A percentile compares a stretch with the other conserved stretches of the same genome.
phyloP scores from a whole-genome alignment of 2,888 invertebrate species.

The Limnephilus marmoratus region DNA sequence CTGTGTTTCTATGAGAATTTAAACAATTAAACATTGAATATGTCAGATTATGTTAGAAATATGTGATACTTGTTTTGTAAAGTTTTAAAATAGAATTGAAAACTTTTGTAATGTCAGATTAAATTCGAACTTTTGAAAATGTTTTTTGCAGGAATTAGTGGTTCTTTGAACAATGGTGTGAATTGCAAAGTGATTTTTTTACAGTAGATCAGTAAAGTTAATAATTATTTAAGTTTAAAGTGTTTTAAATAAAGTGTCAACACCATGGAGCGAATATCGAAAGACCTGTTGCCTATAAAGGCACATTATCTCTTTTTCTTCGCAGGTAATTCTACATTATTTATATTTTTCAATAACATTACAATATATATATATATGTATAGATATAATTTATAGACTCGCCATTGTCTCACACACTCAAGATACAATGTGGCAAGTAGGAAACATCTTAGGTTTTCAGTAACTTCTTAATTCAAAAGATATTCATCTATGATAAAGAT shows the following conservation, averaged over 20 bases:
- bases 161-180: neutral
- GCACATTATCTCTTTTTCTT: constrained; percentile 92
- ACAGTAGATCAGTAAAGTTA: neutral
- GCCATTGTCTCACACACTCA: too few species aligned
- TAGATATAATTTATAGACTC: too few species aligned
- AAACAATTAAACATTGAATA: too few species aligned
- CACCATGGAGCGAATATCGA: constrained; percentile 81
- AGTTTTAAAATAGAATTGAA: too few species aligned
- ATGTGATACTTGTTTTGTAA: neutral
- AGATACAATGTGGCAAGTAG: too few species aligned
- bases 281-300: constrained; percentile 86
- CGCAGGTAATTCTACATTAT: constrained; percentile 81
- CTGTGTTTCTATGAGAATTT: too few species aligned
- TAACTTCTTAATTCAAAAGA: too few species aligned
- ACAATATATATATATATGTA: too few species aligned
- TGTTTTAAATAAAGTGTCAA: neutral
- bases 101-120: neutral
- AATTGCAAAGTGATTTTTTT: neutral
- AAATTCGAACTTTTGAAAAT: neutral
- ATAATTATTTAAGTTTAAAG: neutral
- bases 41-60: neutral
- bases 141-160: neutral
- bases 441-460: too few species aligned
- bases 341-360: too few species aligned
- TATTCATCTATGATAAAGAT: too few species aligned